These are phyloP conservation scores for Leptobrachium ailaonicum DNA, from an alignment of 2,113 vertebrate genomes.

Conservation along the genomic window DNA sequence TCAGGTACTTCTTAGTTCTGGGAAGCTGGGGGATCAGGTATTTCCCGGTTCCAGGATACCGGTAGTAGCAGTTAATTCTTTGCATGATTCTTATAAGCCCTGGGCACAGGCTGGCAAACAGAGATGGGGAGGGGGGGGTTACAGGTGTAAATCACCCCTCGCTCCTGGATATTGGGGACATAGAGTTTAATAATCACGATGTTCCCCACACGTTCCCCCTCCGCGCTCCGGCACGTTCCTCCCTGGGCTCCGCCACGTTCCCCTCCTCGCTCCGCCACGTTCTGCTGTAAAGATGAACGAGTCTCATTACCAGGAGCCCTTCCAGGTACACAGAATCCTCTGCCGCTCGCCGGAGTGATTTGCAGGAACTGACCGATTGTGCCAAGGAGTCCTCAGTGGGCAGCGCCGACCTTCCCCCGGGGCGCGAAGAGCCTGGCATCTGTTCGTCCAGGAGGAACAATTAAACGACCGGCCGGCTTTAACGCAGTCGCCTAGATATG, in stretches of 20 bases:
- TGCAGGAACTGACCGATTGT: neutral
- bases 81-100: too few species aligned
- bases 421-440: neutral
- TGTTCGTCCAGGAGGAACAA: neutral
- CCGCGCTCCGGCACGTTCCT: neutral
- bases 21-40: too few species aligned
- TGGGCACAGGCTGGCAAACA: too few species aligned
- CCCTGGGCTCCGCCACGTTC: neutral
- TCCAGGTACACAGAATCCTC: conserved; percentile 8
- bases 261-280: neutral
- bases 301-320: neutral
- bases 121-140: too few species aligned
- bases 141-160: too few species aligned
- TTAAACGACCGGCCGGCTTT: neutral
- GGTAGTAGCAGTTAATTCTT: too few species aligned
- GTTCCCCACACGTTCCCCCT: too few species aligned
- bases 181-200: too few species aligned
- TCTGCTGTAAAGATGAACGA: neutral
- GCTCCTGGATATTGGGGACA: too few species aligned
- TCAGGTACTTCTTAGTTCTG: too few species aligned
- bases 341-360: neutral
- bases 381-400: neutral
- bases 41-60: too few species aligned
- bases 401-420: conserved; percentile 6
- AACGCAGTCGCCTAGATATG: neutral